Base-by-base conservation (phyloP, 1,140 invertebrate genomes). In the Drosophila ironensis region DNA sequence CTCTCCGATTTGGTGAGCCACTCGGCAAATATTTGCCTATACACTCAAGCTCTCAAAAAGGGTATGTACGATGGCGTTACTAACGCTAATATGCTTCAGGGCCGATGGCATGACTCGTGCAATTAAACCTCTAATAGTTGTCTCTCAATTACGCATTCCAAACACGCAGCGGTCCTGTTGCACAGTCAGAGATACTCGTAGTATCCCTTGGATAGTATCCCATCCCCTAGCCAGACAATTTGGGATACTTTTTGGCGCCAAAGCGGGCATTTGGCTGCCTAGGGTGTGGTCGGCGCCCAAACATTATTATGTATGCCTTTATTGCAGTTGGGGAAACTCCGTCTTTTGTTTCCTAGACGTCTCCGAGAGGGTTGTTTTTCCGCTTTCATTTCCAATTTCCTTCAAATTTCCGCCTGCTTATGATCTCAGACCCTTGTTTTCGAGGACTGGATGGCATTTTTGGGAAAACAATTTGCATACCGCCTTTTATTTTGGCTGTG, bases 101-200 rank as follows among this genome's bases (percentile, higher is more conserved):
- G 30, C 9, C 22, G 8, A 22, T 63, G 27, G 41, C 59, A 61
- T 61, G 59, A 19, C 59, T 61, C n/a, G 8, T 7, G 1, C 57
- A 61, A 48, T 63, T 63, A 46, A 46, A 20, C 6, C 35, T 6
- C 25, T 61, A 59, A 61, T 25, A 46, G 56, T 37, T 46, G 25
- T 53, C 61, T 52, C 6, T 27, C 11, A 67, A 45, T 35, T 45
- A 27, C 16, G 24, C 25, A 33, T 33, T 63, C 24, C 14, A 17
- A 20, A 16, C 69, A 78, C 75, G 70, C 57, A 59, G 35, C 40
- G 33, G 42, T 77, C 77, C 77, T 81, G 72, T 72, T 81, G 78
- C 77, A 69, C 52, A 19, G 27, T 30, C 28, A 12, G n/a, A n/a
- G n/a, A n/a, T n/a, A n/a, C n/a, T n/a, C n/a, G n/a, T n/a, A n/a